Conservation (phyloP, 64 coral and sea anemone genomes). For the Dendronephthya gigantea region DNA sequence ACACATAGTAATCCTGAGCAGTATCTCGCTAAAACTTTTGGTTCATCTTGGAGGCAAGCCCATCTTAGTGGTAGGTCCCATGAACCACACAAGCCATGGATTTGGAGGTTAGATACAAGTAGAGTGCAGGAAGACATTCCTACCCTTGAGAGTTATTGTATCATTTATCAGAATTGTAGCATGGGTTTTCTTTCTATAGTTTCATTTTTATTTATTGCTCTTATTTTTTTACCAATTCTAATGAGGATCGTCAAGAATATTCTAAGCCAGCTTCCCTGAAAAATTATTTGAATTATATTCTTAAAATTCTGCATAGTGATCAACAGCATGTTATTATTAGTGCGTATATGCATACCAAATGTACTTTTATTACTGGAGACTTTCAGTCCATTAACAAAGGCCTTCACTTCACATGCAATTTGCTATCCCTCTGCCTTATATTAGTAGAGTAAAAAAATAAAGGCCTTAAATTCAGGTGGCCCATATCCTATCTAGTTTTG, state of each 20-base stretch:
- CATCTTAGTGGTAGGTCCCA: not conserved
- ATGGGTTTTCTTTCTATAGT: not conserved
- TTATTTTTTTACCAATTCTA: not conserved
- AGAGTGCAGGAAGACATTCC: not conserved
- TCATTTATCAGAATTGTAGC: not conserved
- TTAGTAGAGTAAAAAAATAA: too few species aligned
- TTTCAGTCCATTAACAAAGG: too few species aligned
- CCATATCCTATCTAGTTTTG: too few species aligned
- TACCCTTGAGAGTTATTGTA: not conserved
- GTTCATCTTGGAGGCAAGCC: not conserved
- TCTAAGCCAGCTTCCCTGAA: too few species aligned
- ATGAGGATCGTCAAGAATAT: not conserved
- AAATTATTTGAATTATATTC: too few species aligned
- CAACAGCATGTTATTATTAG: too few species aligned
- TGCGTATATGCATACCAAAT: too few species aligned
- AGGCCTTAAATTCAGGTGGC: too few species aligned
- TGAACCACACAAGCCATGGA: not conserved
- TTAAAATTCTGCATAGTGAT: too few species aligned
- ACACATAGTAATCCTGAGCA: slow-evolving; percentile 39
- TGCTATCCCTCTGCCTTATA: too few species aligned
- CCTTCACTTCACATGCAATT: too few species aligned
- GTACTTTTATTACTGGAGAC: too few species aligned
- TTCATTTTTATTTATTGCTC: not conserved
- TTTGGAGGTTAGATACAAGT: not conserved
- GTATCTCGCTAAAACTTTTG: not conserved